Conservation (phyloP, 2,888 invertebrate species). For the Hirtodrosophila duncani region DNA sequence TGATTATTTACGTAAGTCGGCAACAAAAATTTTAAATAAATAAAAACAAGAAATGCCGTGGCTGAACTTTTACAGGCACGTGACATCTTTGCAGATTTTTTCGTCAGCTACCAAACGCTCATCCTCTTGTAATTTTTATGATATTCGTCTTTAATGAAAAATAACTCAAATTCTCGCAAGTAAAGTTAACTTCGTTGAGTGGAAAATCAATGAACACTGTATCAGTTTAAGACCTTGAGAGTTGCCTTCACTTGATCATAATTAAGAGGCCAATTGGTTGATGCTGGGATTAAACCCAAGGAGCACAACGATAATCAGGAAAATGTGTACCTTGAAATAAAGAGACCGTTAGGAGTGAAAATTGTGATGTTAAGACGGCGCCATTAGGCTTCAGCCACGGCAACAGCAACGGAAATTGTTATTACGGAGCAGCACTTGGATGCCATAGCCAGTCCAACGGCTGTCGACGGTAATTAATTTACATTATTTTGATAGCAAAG, state of each 20-base stretch:
- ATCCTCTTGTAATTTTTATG: constrained; percentile 1
- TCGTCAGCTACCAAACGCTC: neutral
- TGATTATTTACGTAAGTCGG: neutral
- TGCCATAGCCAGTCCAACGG: neutral
- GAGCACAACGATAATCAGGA: constrained; percentile 12
- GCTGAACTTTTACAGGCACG: constrained; percentile 31
- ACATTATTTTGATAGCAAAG: constrained; percentile 63
- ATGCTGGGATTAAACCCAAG: constrained; percentile 14
- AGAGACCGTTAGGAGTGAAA: constrained; percentile 10
- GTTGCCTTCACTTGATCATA: too few species aligned
- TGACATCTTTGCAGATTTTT: constrained; percentile 34
- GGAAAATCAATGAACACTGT: constrained; percentile 9
- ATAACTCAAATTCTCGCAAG: constrained; percentile 29
- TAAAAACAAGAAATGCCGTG: constrained; percentile 33
- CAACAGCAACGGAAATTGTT: constrained; percentile 35
- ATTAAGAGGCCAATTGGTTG: too few species aligned
- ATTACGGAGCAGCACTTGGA: constrained; percentile 15
- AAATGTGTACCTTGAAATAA: constrained; percentile 14
- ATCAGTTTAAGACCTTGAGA: too few species aligned
- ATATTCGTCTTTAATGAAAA: constrained; percentile 31
- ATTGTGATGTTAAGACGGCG: constrained; percentile 5
- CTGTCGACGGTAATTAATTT: constrained; percentile 50
- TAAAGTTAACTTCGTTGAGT: neutral
- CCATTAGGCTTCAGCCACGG: constrained; percentile 13
- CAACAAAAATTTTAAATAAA: constrained; percentile 38